These are phyloP conservation scores for Diogma glabrata DNA, from an alignment of 2,888 invertebrate species.

Conservation along the genomic window DNA sequence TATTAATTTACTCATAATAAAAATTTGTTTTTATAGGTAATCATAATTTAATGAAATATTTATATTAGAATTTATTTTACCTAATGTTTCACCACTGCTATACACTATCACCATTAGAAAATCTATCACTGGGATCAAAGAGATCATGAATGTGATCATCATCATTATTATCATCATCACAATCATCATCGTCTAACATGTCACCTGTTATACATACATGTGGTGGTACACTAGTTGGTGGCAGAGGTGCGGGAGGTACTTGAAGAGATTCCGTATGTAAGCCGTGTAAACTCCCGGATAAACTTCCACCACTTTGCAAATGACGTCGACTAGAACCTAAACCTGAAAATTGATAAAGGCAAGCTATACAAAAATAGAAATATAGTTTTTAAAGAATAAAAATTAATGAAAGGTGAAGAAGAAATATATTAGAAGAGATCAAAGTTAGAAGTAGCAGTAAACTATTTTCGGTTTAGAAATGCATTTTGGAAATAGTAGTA, in stretches of 20 bases:
- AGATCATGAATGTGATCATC: slow-evolving; percentile 20
- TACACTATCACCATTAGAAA: slow-evolving; percentile 10
- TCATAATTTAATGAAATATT: slow-evolving; percentile 2
- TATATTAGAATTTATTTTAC: slow-evolving; percentile 5
- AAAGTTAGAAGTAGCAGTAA: too few relatives aligned
- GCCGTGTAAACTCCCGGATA: slow-evolving; percentile 37
- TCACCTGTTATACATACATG: slow-evolving; percentile 34
- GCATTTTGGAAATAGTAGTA: too few relatives aligned
- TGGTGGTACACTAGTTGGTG: slow-evolving; percentile 36
- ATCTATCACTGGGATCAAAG: slow-evolving; percentile 2
- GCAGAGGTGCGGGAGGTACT: slow-evolving; percentile 37
- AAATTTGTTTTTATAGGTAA: slow-evolving; percentile 2
- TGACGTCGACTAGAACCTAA: slow-evolving; percentile 37
- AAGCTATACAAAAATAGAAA: too few relatives aligned
- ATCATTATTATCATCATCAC: slow-evolving; percentile 17
- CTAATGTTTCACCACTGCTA: slow-evolving; percentile 10
- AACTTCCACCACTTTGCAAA: slow-evolving; percentile 33
- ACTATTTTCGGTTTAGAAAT: too few relatives aligned
- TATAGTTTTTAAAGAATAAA: too few relatives aligned
- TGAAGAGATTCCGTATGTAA: slow-evolving; percentile 34
- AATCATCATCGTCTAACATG: slow-evolving; percentile 5
- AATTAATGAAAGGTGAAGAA: too few relatives aligned
- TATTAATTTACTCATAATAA: slow-evolving; percentile 2
- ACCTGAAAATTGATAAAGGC: too few relatives aligned
- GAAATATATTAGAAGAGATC: too few relatives aligned